These are phyloP conservation scores for Micronisus gabar DNA, from an alignment of 2,113 vertebrate species.

Conservation along the genomic window DNA sequence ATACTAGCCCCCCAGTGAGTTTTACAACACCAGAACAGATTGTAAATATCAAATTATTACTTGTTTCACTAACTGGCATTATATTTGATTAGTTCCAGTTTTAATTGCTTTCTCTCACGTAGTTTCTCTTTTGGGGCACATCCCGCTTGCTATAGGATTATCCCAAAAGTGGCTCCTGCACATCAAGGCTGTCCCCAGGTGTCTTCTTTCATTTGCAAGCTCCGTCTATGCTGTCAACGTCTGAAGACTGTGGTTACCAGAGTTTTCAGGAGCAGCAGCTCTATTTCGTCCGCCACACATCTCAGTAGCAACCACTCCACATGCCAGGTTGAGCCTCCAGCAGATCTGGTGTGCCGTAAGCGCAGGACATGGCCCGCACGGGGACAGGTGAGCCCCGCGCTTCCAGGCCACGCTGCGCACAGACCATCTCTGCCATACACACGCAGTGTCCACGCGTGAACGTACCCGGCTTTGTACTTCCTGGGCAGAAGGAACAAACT, in stretches of 20 bases:
- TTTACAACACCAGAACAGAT: conserved; percentile 15
- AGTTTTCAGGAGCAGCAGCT: neutral
- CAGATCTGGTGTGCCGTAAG: neutral
- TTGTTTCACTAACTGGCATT: neutral
- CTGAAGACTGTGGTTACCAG: neutral
- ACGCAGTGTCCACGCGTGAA: rapidly evolving
- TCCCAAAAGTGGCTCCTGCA: neutral
- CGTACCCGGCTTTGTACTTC: neutral
- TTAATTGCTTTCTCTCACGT: conserved; percentile 3
- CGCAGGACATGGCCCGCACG: rapidly evolving
- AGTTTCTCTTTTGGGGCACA: neutral
- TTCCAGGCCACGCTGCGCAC: rapidly evolving
- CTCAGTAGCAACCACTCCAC: rapidly evolving
- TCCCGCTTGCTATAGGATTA: neutral
- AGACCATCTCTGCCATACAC: rapidly evolving
- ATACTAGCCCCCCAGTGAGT: neutral
- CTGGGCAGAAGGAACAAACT: neutral
- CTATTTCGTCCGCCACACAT: neutral
- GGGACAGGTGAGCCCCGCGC: rapidly evolving
- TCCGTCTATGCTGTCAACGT: rapidly evolving
- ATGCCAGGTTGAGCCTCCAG: rapidly evolving
- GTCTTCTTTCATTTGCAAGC: neutral
- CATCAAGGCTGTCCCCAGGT: neutral
- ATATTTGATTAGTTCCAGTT: neutral
- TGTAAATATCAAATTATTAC: conserved; percentile 27